Evolutionary conservation across 2,888 invertebrate genomes (phyloP), one percentile per base, ranked within the genome.

Genomic region (Tipula confusa): DNA sequence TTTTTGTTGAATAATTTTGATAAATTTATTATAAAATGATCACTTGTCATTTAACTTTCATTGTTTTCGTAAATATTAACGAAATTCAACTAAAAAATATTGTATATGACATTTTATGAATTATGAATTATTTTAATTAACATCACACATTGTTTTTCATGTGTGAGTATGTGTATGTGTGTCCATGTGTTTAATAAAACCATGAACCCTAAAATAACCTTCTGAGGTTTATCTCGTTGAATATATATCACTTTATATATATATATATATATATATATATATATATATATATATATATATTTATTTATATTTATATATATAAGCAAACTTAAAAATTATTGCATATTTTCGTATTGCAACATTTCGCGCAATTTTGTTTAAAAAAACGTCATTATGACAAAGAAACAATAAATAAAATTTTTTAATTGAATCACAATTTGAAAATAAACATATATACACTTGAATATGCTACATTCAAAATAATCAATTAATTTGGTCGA

Each of bases 401-500:
- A 64, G 24, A 64, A 64, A 64, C 24, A 64, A 64, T 64, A 64
- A 64, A 64, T 64, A 24, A 64, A 24, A 24, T 64, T 64, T 64
- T 64, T 64, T 64, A 64, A 64, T 64, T 64, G 24, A 64, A 64
- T 64, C 64, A 64, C 64, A 64, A 24, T 64, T 64, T 64, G 64
- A 64, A 64, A 64, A 64, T 64, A 64, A 64, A 64, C 64, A 64
- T n/a, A n/a, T n/a, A n/a, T 64, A 64, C 64, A 64, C 64, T 64
- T 64, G 64, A 64, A 64, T 24, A 64, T 64, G 64, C 64, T 64
- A n/a, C n/a, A n/a, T 64, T 18, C 9, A 24, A 24, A 24, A 64
- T 24, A 9, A 64, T 64, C 64, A 64, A 64, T 64, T 64, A 64
- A 64, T 64, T 64, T 64, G 64, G 64, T 24, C 64, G 64, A 64